These are phyloP conservation scores for Cantharis rufa DNA, from an alignment of 2,888 invertebrate species.

Conservation along the genomic window DNA sequence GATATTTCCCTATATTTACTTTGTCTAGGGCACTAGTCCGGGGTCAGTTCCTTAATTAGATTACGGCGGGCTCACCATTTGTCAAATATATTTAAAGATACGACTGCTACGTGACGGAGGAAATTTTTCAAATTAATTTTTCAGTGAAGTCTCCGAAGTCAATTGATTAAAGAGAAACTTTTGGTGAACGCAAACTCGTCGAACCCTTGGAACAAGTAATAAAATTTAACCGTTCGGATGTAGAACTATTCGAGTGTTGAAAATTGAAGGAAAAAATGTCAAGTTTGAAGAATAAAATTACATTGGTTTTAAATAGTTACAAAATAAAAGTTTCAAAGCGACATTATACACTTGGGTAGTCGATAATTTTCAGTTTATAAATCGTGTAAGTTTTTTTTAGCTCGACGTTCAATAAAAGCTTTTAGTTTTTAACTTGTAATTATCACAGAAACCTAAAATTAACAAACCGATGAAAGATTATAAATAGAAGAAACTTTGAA, in stretches of 20 bases:
- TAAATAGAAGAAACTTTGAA: not conserved
- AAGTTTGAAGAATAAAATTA: not conserved
- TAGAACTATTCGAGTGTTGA: not conserved
- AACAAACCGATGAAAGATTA: not conserved
- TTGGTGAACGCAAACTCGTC: not conserved
- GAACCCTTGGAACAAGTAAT: not conserved
- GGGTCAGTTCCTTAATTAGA: not conserved
- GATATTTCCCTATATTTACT: not conserved
- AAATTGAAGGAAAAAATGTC: not conserved
- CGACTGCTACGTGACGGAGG: not conserved
- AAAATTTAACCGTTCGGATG: not conserved
- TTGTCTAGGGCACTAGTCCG: too few relatives aligned
- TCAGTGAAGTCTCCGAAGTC: not conserved
- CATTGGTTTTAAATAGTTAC: not conserved
- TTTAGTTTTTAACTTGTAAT: not conserved
- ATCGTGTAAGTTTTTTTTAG: not conserved
- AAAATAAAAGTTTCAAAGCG: not conserved
- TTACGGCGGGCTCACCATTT: not conserved
- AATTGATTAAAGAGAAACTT: not conserved
- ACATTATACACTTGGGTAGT: not conserved
- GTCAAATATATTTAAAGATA: not conserved
- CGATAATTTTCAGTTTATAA: not conserved
- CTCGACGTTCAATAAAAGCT: not conserved
- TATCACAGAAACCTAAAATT: not conserved
- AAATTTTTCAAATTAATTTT: not conserved